These are phyloP conservation scores for Allygus modestus DNA, from an alignment of 2,888 invertebrate species.

Conservation along the genomic window DNA sequence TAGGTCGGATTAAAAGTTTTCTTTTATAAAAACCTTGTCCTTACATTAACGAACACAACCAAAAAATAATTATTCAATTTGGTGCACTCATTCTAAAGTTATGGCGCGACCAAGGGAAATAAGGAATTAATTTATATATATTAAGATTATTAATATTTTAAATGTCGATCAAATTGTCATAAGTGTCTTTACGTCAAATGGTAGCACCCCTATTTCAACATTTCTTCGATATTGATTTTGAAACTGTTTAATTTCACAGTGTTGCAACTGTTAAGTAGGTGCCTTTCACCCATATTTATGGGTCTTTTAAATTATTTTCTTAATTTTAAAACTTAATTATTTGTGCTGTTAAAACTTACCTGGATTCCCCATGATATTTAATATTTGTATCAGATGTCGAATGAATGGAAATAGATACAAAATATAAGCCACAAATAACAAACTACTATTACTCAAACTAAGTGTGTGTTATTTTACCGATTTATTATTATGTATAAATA, in stretches of 20 bases:
- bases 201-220: no score
- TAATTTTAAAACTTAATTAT: neutral
- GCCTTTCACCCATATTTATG: slow-evolving; percentile 11
- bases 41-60: no score
- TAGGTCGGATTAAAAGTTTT: no score
- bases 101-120: no score
- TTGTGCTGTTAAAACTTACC: slow-evolving; percentile 13
- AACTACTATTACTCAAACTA: slow-evolving; percentile 18
- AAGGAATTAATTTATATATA: no score
- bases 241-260: slow-evolving; percentile 10
- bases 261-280: slow-evolving; percentile 38
- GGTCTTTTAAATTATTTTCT: neutral
- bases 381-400: neutral
- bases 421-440: neutral
- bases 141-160: no score
- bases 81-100: no score
- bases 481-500: neutral
- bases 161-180: no score
- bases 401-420: neutral
- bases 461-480: slow-evolving; percentile 38
- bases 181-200: no score
- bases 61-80: no score
- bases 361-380: neutral
- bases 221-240: neutral
- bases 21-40: no score